Evolutionary conservation across 2,888 invertebrate genomes (phyloP), one percentile per base, ranked within the genome.

Genomic region (Poecilus cupreus): DNA sequence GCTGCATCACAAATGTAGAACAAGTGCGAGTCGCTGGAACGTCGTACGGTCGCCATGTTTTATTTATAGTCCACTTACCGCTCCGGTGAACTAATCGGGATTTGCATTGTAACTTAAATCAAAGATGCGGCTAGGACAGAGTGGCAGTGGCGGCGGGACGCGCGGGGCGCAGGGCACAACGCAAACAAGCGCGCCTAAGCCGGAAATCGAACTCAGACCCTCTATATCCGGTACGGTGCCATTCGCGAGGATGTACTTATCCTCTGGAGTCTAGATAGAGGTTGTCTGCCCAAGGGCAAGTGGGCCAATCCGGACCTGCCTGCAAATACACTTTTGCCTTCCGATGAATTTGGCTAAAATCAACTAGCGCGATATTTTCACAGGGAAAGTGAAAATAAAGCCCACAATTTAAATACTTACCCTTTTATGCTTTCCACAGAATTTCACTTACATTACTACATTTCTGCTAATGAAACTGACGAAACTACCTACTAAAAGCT

Each of bases 41-140:
- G 6, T 37, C 26, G 46, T 57, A 32, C 32, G 32, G 32, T 8
- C 64, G 43, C 60, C 26, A 80, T 80, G 80, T 80, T 80, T 80
- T 80, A 80, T 80, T 80, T 80, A 80, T 80, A 49, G 80, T 80
- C 51, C 68, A 80, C 70, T 80, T 70, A 79, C 39, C 70, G 80
- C 70, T n/a, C 22, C 70, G 70, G 70, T 80, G 80, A 80, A 80
- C 80, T 80, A 80, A 80, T 80, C 80, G 49, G 80, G 80, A 80
- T 80, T 80, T 80, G 80, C 80, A 80, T 80, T 70, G 80, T 46
- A 64, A 78, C 78, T 78, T 64, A 64, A 78, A 78, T 80, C 80
- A 80, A 80, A 80, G 80, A 80, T 80, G 70, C 39, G 13, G 37
- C 18, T 16, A 20, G 26, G 54, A 16, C 37, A 24, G 54, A 22